These are phyloP conservation scores for Heliconius hermathena DNA, from an alignment of 1,140 invertebrate species.

Conservation along the genomic window DNA sequence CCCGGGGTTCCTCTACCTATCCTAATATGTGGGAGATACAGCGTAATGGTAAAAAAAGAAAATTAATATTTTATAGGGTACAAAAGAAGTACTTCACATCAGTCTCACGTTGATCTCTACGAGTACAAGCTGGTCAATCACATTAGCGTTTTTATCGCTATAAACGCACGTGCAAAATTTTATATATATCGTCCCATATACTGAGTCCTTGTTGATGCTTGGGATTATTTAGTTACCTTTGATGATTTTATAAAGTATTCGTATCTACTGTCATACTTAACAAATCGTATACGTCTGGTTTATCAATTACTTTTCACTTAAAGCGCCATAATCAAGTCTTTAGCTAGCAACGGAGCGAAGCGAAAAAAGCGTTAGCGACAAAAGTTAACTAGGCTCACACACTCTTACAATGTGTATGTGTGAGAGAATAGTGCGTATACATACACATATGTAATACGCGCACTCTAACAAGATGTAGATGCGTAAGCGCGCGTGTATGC, in stretches of 20 bases:
- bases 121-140: background rate
- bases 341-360: background rate
- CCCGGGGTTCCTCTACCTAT: too few relatives aligned
- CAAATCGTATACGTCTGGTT: background rate
- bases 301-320: background rate
- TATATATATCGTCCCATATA: too few relatives aligned
- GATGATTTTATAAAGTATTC: too few relatives aligned
- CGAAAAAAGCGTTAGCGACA: conserved; percentile 2
- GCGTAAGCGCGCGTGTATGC: background rate
- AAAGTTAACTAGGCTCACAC: background rate
- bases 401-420: background rate
- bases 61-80: too few relatives aligned
- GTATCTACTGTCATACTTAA: too few relatives aligned
- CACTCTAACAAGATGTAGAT: background rate
- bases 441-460: background rate
- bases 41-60: too few relatives aligned
- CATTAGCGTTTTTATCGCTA: background rate
- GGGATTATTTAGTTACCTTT: too few relatives aligned
- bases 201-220: too few relatives aligned
- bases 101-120: background rate
- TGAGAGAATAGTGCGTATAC: background rate
- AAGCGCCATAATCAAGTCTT: background rate
- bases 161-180: background rate
- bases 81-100: background rate
- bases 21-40: too few relatives aligned